Base-by-base conservation (phyloP, 2,888 invertebrate species). In the Hanleya hanleyi region DNA sequence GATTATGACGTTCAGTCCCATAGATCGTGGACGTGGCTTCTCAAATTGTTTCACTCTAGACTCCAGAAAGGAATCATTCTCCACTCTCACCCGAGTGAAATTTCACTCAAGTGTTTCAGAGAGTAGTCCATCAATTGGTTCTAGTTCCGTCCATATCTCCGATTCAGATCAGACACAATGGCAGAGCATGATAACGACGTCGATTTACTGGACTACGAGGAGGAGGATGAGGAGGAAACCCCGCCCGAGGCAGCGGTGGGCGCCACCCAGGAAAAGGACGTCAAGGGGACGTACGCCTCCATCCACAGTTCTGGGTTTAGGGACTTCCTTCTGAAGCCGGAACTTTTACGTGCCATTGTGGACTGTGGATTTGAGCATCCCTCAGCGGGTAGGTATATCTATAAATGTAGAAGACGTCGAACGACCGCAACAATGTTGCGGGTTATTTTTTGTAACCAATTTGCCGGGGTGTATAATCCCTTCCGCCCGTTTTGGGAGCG, bases 341-440 rank as follows among this genome's bases (percentile, higher is more conserved):
- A 90, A 77, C 96, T 99, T 86, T 93, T 99, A 76, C 93, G 98
- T 84, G 97, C 99, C 64, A 99, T 99, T 88, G 97, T 97, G 71
- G 99, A 99, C 90, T 99, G 99, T 90, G 99, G 99, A 87, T 99
- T 99, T 92, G 99, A 99, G 91, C 99, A 99, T 94, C 99, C 99
- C 29, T 99, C 99, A 1, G 99, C 98, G 95, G 96, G 96, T 96
- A 92, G 18, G 36, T 64, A 12, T 3, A n/a, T n/a, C n/a, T n/a
- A n/a, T n/a, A n/a, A n/a, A n/a, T n/a, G n/a, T n/a, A n/a, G n/a
- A n/a, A n/a, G n/a, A n/a, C n/a, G n/a, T n/a, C n/a, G n/a, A n/a
- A n/a, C n/a, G n/a, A n/a, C n/a, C n/a, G n/a, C n/a, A n/a, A n/a
- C n/a, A n/a, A n/a, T n/a, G n/a, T n/a, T n/a, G 22, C 32, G n/a